phyloP scores from a whole-genome alignment of 2,797 vertebrate genomes.

The Centroberyx gerrardi region DNA sequence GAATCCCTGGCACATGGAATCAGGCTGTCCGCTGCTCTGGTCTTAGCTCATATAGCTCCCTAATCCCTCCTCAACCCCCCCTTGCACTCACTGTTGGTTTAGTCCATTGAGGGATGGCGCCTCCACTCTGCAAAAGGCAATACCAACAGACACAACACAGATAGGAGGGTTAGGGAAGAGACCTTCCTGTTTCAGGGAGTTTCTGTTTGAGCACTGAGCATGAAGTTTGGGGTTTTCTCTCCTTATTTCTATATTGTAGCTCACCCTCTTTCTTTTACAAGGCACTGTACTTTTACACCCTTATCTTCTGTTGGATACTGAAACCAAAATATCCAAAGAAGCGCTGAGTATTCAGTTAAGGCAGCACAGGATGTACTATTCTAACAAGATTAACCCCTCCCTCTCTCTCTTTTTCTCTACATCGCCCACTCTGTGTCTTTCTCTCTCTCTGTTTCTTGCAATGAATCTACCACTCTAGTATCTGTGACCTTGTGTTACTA shows the following conservation, averaged over 20 bases:
- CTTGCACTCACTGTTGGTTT: conserved; percentile 50
- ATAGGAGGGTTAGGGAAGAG: conserved; percentile 1
- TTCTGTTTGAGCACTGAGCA: conserved; percentile 1
- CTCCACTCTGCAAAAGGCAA: conserved; percentile 10
- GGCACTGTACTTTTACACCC: background rate
- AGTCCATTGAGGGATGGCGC: conserved; percentile 42
- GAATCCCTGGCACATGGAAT: conserved; percentile 22
- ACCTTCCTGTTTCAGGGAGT: conserved; percentile 28
- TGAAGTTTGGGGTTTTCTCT: background rate
- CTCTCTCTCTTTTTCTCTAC: background rate
- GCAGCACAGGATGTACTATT: background rate
- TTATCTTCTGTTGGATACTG: background rate
- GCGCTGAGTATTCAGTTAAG: background rate
- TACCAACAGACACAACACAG: conserved; percentile 11
- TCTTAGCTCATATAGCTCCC: background rate
- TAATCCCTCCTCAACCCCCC: background rate
- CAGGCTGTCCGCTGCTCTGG: conserved; percentile 16
- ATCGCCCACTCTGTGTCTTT: background rate
- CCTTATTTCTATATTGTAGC: background rate
- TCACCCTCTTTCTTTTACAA: background rate
- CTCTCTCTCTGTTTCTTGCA: background rate
- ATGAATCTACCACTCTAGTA: too few species aligned
- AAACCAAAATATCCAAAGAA: background rate
- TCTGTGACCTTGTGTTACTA: too few species aligned
- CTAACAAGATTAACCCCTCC: background rate